These are phyloP conservation scores for Lysandra bellargus DNA, from an alignment of 2,888 invertebrate species.

Conservation along the genomic window DNA sequence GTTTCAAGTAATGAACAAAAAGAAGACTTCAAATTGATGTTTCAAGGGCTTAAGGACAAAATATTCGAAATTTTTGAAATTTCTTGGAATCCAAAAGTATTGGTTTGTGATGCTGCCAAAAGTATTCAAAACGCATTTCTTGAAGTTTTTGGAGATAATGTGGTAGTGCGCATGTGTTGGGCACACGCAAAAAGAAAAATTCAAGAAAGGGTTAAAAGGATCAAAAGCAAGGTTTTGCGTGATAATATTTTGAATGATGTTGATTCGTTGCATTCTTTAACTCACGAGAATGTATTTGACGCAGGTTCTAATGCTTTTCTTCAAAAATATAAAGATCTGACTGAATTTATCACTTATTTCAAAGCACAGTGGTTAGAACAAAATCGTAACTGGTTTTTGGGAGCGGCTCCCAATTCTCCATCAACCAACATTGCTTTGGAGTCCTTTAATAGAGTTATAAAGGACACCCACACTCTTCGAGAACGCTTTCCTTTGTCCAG, in stretches of 20 bases:
- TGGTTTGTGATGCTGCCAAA: conserved; percentile 10
- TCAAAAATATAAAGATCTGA: not conserved
- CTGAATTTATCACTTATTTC: not conserved
- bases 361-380: not conserved
- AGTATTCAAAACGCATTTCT: conserved; percentile 19
- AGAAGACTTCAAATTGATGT: not conserved
- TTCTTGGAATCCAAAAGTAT: not conserved
- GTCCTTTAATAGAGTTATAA: not conserved
- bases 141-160: conserved; percentile 7
- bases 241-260: not conserved
- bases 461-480: not conserved
- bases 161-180: not conserved
- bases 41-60: not conserved
- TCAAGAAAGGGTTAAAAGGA: not conserved
- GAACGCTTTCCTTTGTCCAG: not conserved
- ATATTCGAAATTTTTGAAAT: not conserved
- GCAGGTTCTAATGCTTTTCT: not conserved
- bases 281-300: not conserved
- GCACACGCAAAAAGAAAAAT: not conserved
- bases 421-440: not conserved
- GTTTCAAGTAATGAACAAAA: not conserved
- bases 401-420: not conserved
- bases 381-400: not conserved
- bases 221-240: not conserved
- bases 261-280: too few species aligned